Percentiles rank a stretch among this genome's conserved stretches.
Evolutionary conservation across 2,888 invertebrate species (phyloP).

Genomic region (Mimumesa dahlbomi): DNA sequence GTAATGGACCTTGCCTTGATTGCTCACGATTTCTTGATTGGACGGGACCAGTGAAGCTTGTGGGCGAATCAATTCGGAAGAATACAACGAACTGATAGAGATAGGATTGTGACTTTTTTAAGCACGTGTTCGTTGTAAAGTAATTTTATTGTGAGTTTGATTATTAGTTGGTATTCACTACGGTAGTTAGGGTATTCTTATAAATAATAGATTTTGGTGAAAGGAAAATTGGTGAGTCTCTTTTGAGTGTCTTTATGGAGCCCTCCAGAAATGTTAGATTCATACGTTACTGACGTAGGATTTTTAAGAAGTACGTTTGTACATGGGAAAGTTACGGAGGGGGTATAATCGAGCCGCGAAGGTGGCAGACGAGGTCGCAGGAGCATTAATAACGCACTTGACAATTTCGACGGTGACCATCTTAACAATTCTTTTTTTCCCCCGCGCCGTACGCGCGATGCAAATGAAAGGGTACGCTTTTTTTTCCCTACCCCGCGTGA

Average conservation of each 20-base stretch:
- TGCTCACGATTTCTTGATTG: neutral
- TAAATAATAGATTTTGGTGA: no score
- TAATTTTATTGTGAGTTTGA: no score
- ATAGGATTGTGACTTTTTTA: no score
- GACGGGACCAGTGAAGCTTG: no score
- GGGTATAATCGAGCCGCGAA: neutral
- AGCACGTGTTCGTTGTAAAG: no score
- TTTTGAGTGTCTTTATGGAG: neutral
- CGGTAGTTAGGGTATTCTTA: no score
- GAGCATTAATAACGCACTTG: constrained; percentile 25
- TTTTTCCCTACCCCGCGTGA: constrained; percentile 49
- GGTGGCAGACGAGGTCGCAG: neutral
- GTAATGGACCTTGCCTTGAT: neutral
- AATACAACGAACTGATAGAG: no score
- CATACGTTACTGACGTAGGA: neutral
- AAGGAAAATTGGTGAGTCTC: no score
- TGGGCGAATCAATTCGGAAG: no score
- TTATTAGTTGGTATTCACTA: no score
- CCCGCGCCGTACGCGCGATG: constrained; percentile 39
- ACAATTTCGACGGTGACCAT: constrained; percentile 44
- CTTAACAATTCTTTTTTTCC: constrained; percentile 42
- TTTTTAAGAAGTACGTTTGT: neutral
- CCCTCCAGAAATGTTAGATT: neutral
- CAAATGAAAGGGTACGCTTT: constrained; percentile 59
- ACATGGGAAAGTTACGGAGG: neutral